These are phyloP conservation scores for Habrosyne pyritoides DNA, from an alignment of 2,888 invertebrate species.

Conservation along the genomic window DNA sequence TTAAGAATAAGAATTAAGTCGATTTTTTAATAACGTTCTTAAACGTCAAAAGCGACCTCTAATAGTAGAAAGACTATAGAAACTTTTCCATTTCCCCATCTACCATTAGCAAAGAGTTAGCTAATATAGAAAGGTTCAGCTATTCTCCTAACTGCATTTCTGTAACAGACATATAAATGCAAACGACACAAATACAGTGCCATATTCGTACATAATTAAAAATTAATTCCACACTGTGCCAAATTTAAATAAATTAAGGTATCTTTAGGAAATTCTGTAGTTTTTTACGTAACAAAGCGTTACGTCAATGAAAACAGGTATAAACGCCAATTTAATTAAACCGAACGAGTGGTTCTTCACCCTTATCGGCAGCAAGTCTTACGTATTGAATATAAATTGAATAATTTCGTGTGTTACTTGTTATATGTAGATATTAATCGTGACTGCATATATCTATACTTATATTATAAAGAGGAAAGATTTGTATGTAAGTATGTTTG, in stretches of 20 bases:
- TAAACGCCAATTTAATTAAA: not conserved
- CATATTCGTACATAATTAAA: constrained; percentile 2
- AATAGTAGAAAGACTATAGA: too few relatives aligned
- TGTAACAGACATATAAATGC: not conserved
- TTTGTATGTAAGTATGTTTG: too few relatives aligned
- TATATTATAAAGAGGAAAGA: too few relatives aligned
- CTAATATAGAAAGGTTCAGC: not conserved
- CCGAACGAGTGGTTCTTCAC: not conserved
- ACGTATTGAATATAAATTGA: constrained; percentile 4
- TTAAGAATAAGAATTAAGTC: too few relatives aligned
- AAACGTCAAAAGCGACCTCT: too few relatives aligned
- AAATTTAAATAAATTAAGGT: constrained; percentile 4
- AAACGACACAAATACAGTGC: not conserved
- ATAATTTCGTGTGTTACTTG: not conserved
- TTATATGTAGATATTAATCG: not conserved
- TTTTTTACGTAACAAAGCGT: not conserved
- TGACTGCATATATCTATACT: constrained; percentile 2
- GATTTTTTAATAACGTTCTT: too few relatives aligned
- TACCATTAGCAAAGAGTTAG: not conserved
- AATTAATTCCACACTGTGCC: constrained; percentile 1
- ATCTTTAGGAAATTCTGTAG: constrained; percentile 1
- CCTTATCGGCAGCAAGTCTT: not conserved
- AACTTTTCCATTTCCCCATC: not conserved
- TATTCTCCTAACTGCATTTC: not conserved
- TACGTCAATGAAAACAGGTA: constrained; percentile 4